Conservation (phyloP, 2,888 invertebrate genomes). For the Macrophya alboannulata region DNA sequence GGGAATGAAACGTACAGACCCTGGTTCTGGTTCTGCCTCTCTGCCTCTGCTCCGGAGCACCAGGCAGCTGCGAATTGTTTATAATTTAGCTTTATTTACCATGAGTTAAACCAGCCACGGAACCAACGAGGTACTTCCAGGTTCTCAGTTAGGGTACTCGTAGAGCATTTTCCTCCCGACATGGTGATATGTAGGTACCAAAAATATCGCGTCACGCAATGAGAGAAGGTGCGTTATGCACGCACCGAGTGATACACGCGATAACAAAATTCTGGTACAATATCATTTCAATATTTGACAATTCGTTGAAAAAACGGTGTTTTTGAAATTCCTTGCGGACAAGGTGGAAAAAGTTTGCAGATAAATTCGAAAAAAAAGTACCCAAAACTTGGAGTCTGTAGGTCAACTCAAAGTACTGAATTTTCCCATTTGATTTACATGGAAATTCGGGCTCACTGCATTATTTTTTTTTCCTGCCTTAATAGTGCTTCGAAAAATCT, state of each 20-base stretch:
- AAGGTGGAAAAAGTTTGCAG: too few species aligned
- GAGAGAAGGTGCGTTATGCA: slow-evolving; percentile 36
- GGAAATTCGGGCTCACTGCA: too few species aligned
- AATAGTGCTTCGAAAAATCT: too few species aligned
- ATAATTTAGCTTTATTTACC: slow-evolving; percentile 4
- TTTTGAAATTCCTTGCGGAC: too few species aligned
- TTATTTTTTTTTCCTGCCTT: too few species aligned
- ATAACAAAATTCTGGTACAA: slow-evolving; percentile 26
- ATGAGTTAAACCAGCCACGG: background rate
- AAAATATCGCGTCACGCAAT: slow-evolving; percentile 39
- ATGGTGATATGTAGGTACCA: background rate
- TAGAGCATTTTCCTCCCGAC: background rate
- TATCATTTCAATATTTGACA: slow-evolving; percentile 36
- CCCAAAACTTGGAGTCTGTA: too few species aligned
- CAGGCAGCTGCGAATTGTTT: background rate
- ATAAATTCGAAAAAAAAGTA: too few species aligned
- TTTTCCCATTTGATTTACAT: too few species aligned
- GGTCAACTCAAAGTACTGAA: too few species aligned
- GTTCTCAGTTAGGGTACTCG: slow-evolving; percentile 12
- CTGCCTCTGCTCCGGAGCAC: background rate
- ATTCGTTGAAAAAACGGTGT: too few species aligned
- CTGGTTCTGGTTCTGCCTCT: background rate
- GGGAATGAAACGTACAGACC: slow-evolving; percentile 3
- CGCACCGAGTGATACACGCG: slow-evolving; percentile 41
- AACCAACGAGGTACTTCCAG: background rate